These are phyloP conservation scores for Oryzias javanicus DNA, from an alignment of 2,113 vertebrate species.

Conservation along the genomic window DNA sequence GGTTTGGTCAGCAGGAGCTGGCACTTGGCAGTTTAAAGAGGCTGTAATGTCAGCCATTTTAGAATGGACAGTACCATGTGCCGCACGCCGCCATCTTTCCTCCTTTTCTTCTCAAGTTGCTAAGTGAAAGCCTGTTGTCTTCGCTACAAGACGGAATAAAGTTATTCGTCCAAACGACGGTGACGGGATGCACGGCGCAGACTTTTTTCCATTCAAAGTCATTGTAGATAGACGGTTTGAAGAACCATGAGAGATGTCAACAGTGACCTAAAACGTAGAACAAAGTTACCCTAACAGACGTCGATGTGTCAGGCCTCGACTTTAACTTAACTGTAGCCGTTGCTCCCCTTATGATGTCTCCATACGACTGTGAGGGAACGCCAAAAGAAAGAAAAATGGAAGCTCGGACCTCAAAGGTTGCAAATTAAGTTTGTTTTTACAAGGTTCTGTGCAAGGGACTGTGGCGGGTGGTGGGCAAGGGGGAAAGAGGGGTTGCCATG, in stretches of 20 bases:
- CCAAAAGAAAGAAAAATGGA: constrained; percentile 23
- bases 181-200: constrained; percentile 65
- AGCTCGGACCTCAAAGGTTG: constrained; percentile 37
- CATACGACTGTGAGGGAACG: background rate
- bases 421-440: constrained; percentile 59
- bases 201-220: constrained; percentile 54
- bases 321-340: constrained; percentile 18
- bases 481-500: constrained; percentile 80
- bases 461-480: constrained; percentile 72
- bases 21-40: constrained; percentile 63
- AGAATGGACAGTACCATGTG: constrained; percentile 73
- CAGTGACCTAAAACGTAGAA: constrained; percentile 21
- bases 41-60: constrained; percentile 78
- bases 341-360: constrained; percentile 13
- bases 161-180: constrained; percentile 64
- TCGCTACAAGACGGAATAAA: constrained; percentile 64
- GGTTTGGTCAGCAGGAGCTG: constrained; percentile 72
- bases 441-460: constrained; percentile 59
- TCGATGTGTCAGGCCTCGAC: constrained; percentile 4
- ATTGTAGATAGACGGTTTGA: constrained; percentile 46
- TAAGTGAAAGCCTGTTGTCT: constrained; percentile 68
- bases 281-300: constrained; percentile 35
- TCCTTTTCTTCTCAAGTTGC: constrained; percentile 66
- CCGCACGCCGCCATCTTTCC: constrained; percentile 72
- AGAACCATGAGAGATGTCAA: constrained; percentile 54